Evolutionary conservation across 2,888 invertebrate species (phyloP).

Genomic region (Cephus rjabovi): DNA sequence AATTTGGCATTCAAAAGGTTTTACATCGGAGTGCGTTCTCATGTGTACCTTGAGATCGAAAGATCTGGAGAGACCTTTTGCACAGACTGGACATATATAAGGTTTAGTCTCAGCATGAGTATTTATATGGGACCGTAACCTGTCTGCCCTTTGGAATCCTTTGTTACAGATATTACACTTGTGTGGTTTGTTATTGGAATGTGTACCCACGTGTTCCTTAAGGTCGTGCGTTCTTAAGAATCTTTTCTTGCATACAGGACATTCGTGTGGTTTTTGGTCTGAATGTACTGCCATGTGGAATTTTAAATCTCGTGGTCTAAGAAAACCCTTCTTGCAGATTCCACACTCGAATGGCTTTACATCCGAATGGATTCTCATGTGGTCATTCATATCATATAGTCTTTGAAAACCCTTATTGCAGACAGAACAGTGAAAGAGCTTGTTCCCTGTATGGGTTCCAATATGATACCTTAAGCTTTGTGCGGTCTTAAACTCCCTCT

Average conservation of each 20-base stretch:
- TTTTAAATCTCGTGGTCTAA: background rate
- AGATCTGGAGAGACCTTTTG: constrained; percentile 64
- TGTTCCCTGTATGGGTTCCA: constrained; percentile 13
- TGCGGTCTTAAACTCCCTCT: constrained; percentile 4
- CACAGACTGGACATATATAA: constrained; percentile 71
- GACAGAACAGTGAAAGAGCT: constrained; percentile 9
- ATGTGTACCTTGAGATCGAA: constrained; percentile 1
- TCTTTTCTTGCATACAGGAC: constrained; percentile 3
- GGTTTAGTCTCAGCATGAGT: constrained; percentile 71
- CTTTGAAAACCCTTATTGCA: constrained; percentile 12
- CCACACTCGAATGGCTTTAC: constrained; percentile 17
- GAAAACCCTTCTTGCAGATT: constrained; percentile 14
- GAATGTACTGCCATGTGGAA: constrained; percentile 9
- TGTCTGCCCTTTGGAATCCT: constrained; percentile 71
- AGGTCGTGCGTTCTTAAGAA: constrained; percentile 2
- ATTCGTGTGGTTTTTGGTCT: constrained; percentile 1
- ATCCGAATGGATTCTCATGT: constrained; percentile 17
- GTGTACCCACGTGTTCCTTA: constrained; percentile 40
- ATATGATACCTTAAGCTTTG: constrained; percentile 7
- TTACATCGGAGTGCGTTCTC: constrained; percentile 1
- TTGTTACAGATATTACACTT: constrained; percentile 72
- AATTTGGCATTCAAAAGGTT: constrained; percentile 1
- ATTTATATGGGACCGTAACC: constrained; percentile 71
- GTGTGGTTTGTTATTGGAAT: constrained; percentile 69
- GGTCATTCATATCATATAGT: background rate